Conservation (phyloP, 2,888 invertebrate genomes). For the Deilephila porcellus region DNA sequence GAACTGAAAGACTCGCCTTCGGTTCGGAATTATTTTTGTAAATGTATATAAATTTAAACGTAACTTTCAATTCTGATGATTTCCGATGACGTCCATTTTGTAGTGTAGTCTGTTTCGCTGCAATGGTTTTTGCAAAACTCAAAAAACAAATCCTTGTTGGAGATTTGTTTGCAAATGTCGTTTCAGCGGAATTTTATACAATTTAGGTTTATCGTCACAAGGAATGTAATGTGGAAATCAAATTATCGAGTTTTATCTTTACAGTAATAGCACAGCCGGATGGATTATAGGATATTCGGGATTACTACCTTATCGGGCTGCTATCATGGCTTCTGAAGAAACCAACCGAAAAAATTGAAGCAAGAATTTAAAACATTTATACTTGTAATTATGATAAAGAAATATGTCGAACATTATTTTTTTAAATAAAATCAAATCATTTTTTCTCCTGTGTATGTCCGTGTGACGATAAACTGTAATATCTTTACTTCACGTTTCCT, state of each 20-base stretch:
- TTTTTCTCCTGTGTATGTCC: not conserved
- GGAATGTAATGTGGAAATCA: not conserved
- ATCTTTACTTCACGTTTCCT: slow-evolving; percentile 4
- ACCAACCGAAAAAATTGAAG: no score
- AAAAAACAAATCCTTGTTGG: not conserved
- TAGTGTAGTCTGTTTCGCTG: slow-evolving; percentile 9
- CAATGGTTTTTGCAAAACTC: not conserved
- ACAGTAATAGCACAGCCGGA: not conserved
- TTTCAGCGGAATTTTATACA: slow-evolving; percentile 5
- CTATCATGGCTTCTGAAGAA: not conserved
- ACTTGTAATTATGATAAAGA: no score
- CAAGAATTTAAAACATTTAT: no score
- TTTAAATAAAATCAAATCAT: no score
- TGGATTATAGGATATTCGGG: not conserved
- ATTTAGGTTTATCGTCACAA: slow-evolving; percentile 6
- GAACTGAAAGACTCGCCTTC: slow-evolving; percentile 10
- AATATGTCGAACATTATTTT: no score
- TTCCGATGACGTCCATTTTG: slow-evolving; percentile 23
- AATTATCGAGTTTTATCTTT: slow-evolving; percentile 1
- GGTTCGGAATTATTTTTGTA: slow-evolving; percentile 14
- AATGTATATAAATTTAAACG: slow-evolving; percentile 16
- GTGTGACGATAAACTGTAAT: slow-evolving; percentile 4
- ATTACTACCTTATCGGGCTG: not conserved
- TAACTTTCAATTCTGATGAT: slow-evolving; percentile 3
- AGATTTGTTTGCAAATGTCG: not conserved